A percentile compares a stretch with the other conserved stretches of the same genome.
These are phyloP conservation scores for Lepidocyrtoides sp. DNA, from an alignment of 2,888 invertebrate species.

Conservation along the genomic window DNA sequence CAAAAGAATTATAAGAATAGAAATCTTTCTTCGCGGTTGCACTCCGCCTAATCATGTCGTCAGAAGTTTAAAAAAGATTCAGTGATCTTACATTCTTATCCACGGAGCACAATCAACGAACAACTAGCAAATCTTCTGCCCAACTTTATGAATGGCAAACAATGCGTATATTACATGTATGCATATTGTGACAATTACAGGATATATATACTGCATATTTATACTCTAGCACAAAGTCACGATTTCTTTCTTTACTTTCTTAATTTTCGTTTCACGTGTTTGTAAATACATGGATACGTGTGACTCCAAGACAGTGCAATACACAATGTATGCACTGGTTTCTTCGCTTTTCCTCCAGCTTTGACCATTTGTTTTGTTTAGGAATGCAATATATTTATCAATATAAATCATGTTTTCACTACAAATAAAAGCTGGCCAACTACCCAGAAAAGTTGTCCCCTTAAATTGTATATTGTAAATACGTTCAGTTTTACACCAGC, in stretches of 20 bases:
- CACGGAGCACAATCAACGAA: background rate
- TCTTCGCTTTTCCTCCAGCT: background rate
- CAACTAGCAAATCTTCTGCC: background rate
- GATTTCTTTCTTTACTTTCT: background rate
- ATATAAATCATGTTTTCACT: conserved; percentile 71
- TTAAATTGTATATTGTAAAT: background rate
- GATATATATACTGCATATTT: background rate
- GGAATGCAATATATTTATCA: conserved; percentile 76
- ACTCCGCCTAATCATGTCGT: conserved; percentile 68
- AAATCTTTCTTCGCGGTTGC: conserved; percentile 24
- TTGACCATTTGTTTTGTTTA: conserved; percentile 76
- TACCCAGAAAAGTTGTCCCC: conserved; percentile 27
- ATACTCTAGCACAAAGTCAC: conserved; percentile 4
- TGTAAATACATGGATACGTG: too few relatives aligned
- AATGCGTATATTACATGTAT: background rate
- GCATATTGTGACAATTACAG: background rate
- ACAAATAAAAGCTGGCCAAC: conserved; percentile 60
- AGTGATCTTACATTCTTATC: conserved; percentile 30
- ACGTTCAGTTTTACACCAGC: background rate
- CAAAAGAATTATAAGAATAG: conserved; percentile 23
- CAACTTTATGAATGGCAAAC: background rate
- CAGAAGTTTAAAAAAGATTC: conserved; percentile 71
- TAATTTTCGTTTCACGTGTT: conserved; percentile 32
- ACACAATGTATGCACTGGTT: conserved; percentile 46
- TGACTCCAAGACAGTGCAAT: conserved; percentile 2